Evolutionary conservation across 1,140 invertebrate genomes (phyloP).

Genomic region (Sitodiplosis mosellana): DNA sequence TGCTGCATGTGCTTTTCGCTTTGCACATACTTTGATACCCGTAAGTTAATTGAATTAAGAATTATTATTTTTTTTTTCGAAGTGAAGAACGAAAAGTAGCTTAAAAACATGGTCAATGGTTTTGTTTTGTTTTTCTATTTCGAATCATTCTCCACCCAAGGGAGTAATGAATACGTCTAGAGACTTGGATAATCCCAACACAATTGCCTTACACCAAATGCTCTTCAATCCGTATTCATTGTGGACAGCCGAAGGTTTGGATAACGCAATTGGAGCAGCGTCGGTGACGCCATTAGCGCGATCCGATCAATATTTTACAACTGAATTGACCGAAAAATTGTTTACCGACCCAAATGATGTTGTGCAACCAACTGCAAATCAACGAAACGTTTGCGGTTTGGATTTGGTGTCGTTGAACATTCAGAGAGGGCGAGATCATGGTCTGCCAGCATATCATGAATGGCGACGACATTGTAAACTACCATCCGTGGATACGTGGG

Average conservation of each 20-base stretch:
- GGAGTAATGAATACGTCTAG: neutral
- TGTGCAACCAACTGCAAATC: slow-evolving; percentile 3
- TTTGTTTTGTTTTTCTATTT: slow-evolving; percentile 4
- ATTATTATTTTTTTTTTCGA: too few relatives aligned
- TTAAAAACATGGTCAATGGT: too few relatives aligned
- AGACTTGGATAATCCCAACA: slow-evolving; percentile 32
- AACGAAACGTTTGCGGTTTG: slow-evolving; percentile 38
- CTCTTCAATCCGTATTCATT: slow-evolving; percentile 65
- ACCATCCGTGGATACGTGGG: slow-evolving; percentile 43
- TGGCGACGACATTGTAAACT: slow-evolving; percentile 61
- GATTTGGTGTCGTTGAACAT: slow-evolving; percentile 76
- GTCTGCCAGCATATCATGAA: slow-evolving; percentile 56
- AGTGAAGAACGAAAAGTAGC: too few relatives aligned
- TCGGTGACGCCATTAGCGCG: slow-evolving; percentile 44
- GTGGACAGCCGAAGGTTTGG: slow-evolving; percentile 39
- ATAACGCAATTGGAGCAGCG: slow-evolving; percentile 38
- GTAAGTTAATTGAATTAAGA: slow-evolving; percentile 19
- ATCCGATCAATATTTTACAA: slow-evolving; percentile 45
- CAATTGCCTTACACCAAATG: slow-evolving; percentile 56
- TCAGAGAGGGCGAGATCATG: slow-evolving; percentile 75
- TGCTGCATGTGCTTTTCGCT: slow-evolving; percentile 74
- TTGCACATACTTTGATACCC: slow-evolving; percentile 73
- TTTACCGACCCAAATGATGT: slow-evolving; percentile 35
- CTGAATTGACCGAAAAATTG: slow-evolving; percentile 38
- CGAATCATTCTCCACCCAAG: neutral